These are phyloP conservation scores for Liparis tanakae DNA, from an alignment of 2,797 vertebrate genomes.

Conservation along the genomic window DNA sequence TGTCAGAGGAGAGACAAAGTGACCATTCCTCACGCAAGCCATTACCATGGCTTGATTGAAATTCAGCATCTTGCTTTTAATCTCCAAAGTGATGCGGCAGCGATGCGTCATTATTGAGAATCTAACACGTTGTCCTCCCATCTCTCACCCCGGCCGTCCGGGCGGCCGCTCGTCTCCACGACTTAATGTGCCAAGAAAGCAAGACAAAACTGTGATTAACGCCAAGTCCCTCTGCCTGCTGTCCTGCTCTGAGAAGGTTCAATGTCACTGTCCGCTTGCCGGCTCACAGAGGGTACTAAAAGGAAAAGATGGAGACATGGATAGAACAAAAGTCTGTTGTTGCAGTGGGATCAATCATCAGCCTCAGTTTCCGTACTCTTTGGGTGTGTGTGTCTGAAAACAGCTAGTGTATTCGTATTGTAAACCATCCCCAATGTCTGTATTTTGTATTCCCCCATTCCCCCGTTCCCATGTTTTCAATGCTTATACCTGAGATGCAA, in stretches of 20 bases:
- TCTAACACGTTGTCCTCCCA: constrained; percentile 75
- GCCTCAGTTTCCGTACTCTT: constrained; percentile 64
- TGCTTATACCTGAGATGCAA: constrained; percentile 54
- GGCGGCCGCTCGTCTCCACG: constrained; percentile 47
- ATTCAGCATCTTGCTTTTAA: constrained; percentile 89
- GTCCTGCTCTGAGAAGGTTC: constrained; percentile 71
- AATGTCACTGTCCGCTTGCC: constrained; percentile 72
- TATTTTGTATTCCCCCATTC: constrained; percentile 64
- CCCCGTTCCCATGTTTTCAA: constrained; percentile 58
- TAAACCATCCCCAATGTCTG: constrained; percentile 67
- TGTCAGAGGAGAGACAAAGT: constrained; percentile 77
- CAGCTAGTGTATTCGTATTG: constrained; percentile 66
- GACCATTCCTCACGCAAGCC: constrained; percentile 80
- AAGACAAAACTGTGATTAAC: constrained; percentile 81
- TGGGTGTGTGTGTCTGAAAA: constrained; percentile 68
- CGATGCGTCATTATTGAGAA: constrained; percentile 84
- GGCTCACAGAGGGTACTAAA: constrained; percentile 64
- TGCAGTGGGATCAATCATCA: constrained; percentile 59
- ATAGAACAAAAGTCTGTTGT: constrained; percentile 62
- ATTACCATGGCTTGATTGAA: constrained; percentile 86
- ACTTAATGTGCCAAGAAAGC: constrained; percentile 73
- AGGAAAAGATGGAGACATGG: constrained; percentile 61
- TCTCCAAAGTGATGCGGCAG: constrained; percentile 86
- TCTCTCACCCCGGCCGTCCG: constrained; percentile 64
- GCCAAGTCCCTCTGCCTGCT: constrained; percentile 75